Percentiles rank a stretch among this genome's conserved stretches.
Evolutionary conservation across 1,140 invertebrate genomes (phyloP).

Genomic region (Nasonia vitripennis): DNA sequence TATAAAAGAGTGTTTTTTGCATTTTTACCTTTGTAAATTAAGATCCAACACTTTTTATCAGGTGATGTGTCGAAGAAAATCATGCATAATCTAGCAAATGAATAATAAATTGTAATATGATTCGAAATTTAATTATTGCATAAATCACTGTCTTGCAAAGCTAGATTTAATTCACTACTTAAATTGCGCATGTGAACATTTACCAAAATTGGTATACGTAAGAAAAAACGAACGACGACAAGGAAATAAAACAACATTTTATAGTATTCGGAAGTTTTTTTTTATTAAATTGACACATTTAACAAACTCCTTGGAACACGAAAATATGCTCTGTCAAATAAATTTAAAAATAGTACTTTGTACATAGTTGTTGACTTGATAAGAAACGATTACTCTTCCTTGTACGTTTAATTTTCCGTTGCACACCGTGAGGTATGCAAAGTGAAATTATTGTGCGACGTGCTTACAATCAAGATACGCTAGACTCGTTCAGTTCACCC

Average conservation of each 20-base stretch:
- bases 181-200: neutral
- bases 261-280: constrained; percentile 5
- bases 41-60: constrained; percentile 29
- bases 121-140: neutral
- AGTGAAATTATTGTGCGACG: constrained; percentile 19
- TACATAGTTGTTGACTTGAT: constrained; percentile 21
- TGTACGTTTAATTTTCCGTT: neutral
- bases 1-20: constrained; percentile 45
- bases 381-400: neutral
- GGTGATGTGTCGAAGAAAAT: constrained; percentile 3
- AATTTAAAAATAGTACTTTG: constrained; percentile 47
- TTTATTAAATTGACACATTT: constrained; percentile 35
- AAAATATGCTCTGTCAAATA: constrained; percentile 39
- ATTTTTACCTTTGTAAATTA: constrained; percentile 51
- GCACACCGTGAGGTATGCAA: neutral
- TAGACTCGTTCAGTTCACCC: neutral
- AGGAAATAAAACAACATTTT: neutral
- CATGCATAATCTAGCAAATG: constrained; percentile 3
- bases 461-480: neutral
- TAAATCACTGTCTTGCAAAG: too few relatives aligned
- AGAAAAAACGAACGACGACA: neutral
- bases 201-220: neutral
- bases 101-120: neutral
- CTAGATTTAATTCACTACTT: too few relatives aligned
- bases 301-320: constrained; percentile 32